Base-by-base conservation (phyloP, 1,140 invertebrate genomes). In the Choristoneura fumiferana region DNA sequence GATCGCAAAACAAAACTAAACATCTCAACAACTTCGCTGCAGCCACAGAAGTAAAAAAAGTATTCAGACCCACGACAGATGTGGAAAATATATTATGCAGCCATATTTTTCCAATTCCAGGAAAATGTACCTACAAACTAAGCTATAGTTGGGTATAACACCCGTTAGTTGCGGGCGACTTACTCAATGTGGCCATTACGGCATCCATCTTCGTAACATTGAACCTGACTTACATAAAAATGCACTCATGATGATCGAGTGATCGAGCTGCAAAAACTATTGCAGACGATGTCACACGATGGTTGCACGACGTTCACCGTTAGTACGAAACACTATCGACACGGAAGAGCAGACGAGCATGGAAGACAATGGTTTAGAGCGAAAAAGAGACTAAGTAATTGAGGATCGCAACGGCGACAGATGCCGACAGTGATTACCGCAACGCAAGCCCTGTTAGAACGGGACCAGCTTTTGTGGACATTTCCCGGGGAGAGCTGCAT, bases 391-490 rank as follows among this genome's bases (percentile, higher is more conserved):
- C 69, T 71, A 76, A 73, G 71, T n/a, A n/a, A n/a, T n/a, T 71
- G 63, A 65, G 62, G 63, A 62, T 57, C 64, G 43, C 53, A 62
- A 62, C 63, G 60, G 65, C 65, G 65, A 65, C 45, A 54, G 62
- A 69, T 65, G 71, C 58, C 60, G 67, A 63, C 67, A 67, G 38
- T 57, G 71, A 77, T 74, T 77, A 79, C 71, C 66, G 76, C 63
- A 77, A 76, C 66, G 76, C 63, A 77, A 76, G 60, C 61, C 62
- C 54, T 61, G 62, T 66, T 67, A 65, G 62, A 81, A 77, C 76
- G 78, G 78, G 71, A 76, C 53, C 57, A 58, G 64, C 67, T 66
- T 76, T 73, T 73, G 67, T 73, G 63, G 63, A 33, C 57, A 65
- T 57, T 67, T 68, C 61, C 69, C 57, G 60, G 58, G 35, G 40